Evolutionary conservation across 2,113 vertebrate species (phyloP).

Genomic region (Lasiurus cinereus): DNA sequence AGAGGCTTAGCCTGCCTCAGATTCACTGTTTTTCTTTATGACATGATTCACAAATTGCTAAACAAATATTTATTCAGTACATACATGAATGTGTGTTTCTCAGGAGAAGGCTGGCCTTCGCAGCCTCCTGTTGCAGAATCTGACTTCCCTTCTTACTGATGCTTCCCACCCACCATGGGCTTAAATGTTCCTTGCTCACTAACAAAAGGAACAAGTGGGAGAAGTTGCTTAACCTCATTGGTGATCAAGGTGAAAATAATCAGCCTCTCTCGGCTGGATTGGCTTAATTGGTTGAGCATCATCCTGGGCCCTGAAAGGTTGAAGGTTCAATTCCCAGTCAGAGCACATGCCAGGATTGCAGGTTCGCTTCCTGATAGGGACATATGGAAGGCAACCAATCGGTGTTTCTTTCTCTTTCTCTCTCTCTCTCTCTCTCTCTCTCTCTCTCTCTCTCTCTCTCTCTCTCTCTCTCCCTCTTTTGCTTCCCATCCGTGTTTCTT

Average conservation of each 20-base stretch:
- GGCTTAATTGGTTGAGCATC: no score
- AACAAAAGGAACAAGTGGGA: not conserved
- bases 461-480: no score
- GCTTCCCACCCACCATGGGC: not conserved
- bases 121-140: not conserved
- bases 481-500: no score
- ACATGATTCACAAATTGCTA: not conserved
- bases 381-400: no score
- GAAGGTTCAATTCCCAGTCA: no score
- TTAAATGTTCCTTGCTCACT: not conserved
- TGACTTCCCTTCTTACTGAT: not conserved
- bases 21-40: not conserved
- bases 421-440: no score
- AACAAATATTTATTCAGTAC: not conserved
- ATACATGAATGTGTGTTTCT: not conserved
- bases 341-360: no score
- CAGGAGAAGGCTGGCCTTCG: not conserved
- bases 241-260: constrained; percentile 25
- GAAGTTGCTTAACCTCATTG: not conserved
- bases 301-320: no score
- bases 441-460: no score
- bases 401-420: no score
- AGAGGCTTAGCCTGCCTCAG: not conserved
- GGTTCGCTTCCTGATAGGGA: no score
- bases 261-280: no score